Conservation (phyloP, 2,888 invertebrate genomes). For the Tipula lateralis region DNA sequence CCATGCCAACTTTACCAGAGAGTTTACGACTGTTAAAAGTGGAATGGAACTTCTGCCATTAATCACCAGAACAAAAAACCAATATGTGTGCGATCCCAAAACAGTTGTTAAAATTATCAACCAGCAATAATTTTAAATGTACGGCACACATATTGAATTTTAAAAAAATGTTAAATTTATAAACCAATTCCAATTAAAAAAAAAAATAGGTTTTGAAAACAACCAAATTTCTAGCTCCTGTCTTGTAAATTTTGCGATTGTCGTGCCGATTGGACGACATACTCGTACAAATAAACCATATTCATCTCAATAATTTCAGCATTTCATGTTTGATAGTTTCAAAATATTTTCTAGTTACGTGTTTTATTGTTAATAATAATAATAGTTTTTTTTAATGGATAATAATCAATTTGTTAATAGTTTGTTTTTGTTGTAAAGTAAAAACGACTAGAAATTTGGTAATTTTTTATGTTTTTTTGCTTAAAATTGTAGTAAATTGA, state of each 20-base stretch:
- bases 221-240: slow-evolving; percentile 5
- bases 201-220: not conserved
- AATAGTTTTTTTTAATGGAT: not conserved
- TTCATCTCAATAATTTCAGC: not conserved
- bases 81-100: not conserved
- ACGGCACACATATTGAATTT: not conserved
- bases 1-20: no score
- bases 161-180: not conserved
- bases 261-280: not conserved
- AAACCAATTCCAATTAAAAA: not conserved
- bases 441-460: slow-evolving; percentile 24
- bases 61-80: not conserved
- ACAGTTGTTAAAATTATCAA: not conserved
- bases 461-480: slow-evolving; percentile 3
- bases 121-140: not conserved
- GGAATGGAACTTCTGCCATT: not conserved
- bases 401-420: slow-evolving; percentile 6
- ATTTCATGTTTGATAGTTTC: not conserved
- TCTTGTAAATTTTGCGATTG: not conserved
- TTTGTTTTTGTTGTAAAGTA: not conserved
- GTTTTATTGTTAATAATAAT: not conserved
- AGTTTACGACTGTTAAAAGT: no score
- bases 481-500: slow-evolving; percentile 31
- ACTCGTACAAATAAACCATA: not conserved
- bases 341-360: not conserved